These are phyloP conservation scores for Phymatocera aterrima DNA, from an alignment of 2,888 invertebrate species.

Conservation along the genomic window DNA sequence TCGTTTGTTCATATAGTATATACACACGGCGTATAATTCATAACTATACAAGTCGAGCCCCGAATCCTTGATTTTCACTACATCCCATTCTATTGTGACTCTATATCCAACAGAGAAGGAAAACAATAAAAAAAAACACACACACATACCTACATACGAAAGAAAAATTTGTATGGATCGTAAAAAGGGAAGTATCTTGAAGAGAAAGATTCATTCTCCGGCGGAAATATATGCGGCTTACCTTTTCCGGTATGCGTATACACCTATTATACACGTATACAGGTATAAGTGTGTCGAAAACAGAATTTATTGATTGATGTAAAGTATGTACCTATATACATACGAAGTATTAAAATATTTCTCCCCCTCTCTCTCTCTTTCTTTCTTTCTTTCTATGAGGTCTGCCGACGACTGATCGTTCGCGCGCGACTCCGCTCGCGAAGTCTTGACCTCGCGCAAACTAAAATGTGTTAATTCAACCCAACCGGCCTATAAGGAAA, in stretches of 20 bases:
- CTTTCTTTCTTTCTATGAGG: background rate
- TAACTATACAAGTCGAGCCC: background rate
- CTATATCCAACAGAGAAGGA: too few species aligned
- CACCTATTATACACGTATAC: background rate
- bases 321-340: background rate
- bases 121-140: too few species aligned
- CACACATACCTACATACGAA: too few species aligned
- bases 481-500: background rate
- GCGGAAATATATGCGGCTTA: too few species aligned
- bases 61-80: background rate
- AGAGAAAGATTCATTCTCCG: background rate
- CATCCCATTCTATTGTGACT: too few species aligned
- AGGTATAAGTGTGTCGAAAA: conserved; percentile 17
- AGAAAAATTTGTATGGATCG: background rate
- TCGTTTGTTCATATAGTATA: background rate
- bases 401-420: background rate
- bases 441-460: conserved; percentile 40
- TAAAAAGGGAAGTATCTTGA: background rate
- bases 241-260: too few species aligned
- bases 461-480: conserved; percentile 38
- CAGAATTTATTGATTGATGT: conserved; percentile 15
- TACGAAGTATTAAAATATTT: too few species aligned
- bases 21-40: background rate
- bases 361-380: background rate
- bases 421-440: background rate